Conservation (phyloP, 2,113 vertebrate species). For the Leiothrix lutea region DNA sequence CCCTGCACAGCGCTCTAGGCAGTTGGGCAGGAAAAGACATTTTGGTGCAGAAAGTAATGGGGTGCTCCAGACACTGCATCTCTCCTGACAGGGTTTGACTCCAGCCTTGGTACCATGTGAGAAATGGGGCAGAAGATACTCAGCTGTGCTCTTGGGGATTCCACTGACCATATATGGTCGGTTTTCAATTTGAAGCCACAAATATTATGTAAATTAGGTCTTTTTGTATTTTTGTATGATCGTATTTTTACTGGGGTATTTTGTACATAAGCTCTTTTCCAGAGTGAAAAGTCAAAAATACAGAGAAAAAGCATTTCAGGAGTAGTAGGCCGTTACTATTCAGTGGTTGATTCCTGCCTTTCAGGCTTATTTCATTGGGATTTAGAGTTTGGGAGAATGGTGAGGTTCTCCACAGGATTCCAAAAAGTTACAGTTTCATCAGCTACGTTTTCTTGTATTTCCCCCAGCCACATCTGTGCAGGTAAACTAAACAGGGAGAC, state of each 20-base stretch:
- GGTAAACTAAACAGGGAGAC: background rate
- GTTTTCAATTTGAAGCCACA: background rate
- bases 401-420: background rate
- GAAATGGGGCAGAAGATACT: background rate
- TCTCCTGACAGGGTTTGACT: background rate
- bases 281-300: background rate
- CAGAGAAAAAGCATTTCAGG: background rate
- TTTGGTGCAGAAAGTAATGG: background rate
- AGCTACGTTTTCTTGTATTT: background rate
- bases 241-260: background rate
- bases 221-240: background rate
- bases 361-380: background rate
- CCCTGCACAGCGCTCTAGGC: background rate
- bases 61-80: background rate
- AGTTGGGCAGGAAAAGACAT: background rate
- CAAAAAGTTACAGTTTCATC: background rate
- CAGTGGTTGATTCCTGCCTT: background rate
- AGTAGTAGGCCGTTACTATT: background rate
- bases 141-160: background rate
- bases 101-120: background rate
- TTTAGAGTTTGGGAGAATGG: background rate
- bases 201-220: background rate
- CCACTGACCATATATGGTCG: background rate
- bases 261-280: background rate
- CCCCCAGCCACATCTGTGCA: accelerated